Conservation (phyloP, 2,888 invertebrate genomes). For the Galeruca laticollis region DNA sequence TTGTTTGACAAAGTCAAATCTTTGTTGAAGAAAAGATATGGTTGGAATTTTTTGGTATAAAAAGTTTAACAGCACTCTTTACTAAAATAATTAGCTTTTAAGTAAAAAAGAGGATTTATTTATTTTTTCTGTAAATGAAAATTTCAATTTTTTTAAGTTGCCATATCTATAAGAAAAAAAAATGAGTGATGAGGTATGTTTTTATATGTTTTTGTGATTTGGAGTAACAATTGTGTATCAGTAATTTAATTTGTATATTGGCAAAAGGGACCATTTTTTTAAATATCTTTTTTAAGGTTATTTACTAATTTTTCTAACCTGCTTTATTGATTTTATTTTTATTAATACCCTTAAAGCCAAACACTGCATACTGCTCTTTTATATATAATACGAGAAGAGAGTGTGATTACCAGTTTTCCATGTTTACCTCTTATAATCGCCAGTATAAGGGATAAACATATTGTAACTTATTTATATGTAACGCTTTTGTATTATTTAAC, state of each 20-base stretch:
- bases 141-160: slow-evolving; percentile 29
- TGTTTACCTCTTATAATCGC: slow-evolving; percentile 62
- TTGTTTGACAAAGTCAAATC: slow-evolving; percentile 54
- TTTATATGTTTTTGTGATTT: slow-evolving; percentile 53
- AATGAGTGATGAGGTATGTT: slow-evolving; percentile 42
- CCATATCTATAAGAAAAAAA: slow-evolving; percentile 31
- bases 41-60: slow-evolving; percentile 42
- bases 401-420: slow-evolving; percentile 60
- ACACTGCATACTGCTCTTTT: slow-evolving; percentile 37
- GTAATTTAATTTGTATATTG: slow-evolving; percentile 56
- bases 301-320: slow-evolving; percentile 60
- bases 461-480: slow-evolving; percentile 59
- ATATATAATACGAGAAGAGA: slow-evolving; percentile 37
- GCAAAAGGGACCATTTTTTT: slow-evolving; percentile 63
- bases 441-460: slow-evolving; percentile 60
- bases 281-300: slow-evolving; percentile 54
- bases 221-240: slow-evolving; percentile 48
- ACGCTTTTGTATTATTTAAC: slow-evolving; percentile 66
- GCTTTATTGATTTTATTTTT: slow-evolving; percentile 47
- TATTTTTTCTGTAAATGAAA: slow-evolving; percentile 29
- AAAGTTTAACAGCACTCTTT: slow-evolving; percentile 28
- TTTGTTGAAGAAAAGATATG: slow-evolving; percentile 48
- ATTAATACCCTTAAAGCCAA: slow-evolving; percentile 31
- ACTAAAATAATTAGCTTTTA: slow-evolving; percentile 22
- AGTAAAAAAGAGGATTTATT: slow-evolving; percentile 27